Evolutionary conservation across 2,888 invertebrate species (phyloP), one percentile per base, ranked within the genome.

Genomic region (Brachylomia viminalis): DNA sequence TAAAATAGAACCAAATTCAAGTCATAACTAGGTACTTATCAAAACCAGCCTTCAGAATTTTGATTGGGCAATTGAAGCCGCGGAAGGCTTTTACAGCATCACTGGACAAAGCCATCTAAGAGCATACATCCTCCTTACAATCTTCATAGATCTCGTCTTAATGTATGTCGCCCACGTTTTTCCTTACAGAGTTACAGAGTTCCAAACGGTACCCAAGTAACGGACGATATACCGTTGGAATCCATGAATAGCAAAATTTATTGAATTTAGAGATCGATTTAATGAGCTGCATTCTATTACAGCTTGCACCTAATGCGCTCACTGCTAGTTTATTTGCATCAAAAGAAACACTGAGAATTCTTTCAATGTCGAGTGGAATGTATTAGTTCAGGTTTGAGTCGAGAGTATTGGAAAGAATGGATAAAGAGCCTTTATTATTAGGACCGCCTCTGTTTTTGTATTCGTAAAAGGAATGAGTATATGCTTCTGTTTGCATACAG

Each of bases 171-270:
- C 72, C 75, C 64, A 71, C 47, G 30, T 64, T 79, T 77, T 82
- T 61, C 74, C 33, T 30, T 66, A 61, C 15, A 42, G 45, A 75
- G 61, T 49, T 69, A 49, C 72, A 68, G n/a, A 79, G 13, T 75
- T 67, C 72, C 33, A 67, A 85, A 80, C 83, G 47, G 70, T 70
- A 61, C 54, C 54, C n/a, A 69, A 61, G 72, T 86, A 86, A 83
- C 80, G 84, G 75, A 59, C 38, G 47, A 61, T 56, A 72, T 62
- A 80, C 84, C 84, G 80, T 84, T 86, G 73, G 84, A 77, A 84
- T 84, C 66, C 74, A 84, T 84, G 86, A 83, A 84, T 84, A 83
- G 74, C 64, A 67, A 77, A 80, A 86, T 83, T 80, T 83, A 86
- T 86, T 77, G 80, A 82, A 82, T 85, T 78, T 72, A 78, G 59